Percentiles rank a stretch among this genome's conserved stretches.
Evolutionary conservation across 53 echinoderm and acorn worm species (phyloP).

Genomic region (Apostichopus leukothele): DNA sequence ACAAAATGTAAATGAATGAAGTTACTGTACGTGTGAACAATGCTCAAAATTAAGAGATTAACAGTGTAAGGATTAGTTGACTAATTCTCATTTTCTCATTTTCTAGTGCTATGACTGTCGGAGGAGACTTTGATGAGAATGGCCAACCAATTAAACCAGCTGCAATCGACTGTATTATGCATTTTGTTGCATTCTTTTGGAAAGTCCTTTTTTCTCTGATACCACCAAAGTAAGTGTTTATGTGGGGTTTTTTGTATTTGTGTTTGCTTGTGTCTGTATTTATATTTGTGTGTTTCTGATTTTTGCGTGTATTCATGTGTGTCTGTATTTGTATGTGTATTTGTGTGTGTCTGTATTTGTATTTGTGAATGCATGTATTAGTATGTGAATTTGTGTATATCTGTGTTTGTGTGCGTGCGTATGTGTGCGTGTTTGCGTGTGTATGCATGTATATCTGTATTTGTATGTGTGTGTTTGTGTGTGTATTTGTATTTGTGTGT

Average conservation of each 20-base stretch:
- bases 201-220: conserved; percentile 94
- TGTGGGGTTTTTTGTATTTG: not conserved
- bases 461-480: too few relatives aligned
- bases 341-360: too few relatives aligned
- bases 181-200: conserved; percentile 98
- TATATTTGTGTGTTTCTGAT: not conserved
- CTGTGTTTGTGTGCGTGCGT: too few relatives aligned
- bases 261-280: not conserved
- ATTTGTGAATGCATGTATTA: too few relatives aligned
- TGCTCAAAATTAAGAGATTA: too few relatives aligned
- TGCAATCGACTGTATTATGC: conserved; percentile 82
- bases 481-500: too few relatives aligned
- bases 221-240: conserved; percentile 80
- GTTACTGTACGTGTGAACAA: too few relatives aligned
- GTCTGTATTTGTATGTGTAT: too few relatives aligned
- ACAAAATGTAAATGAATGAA: too few relatives aligned
- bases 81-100: not conserved
- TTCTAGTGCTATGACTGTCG: conserved; percentile 97
- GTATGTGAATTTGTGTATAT: too few relatives aligned
- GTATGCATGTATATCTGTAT: too few relatives aligned
- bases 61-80: not conserved
- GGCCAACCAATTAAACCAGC: conserved; percentile 88
- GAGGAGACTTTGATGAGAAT: conserved; percentile 90
- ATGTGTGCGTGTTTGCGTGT: too few relatives aligned
- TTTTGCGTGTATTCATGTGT: not conserved